Conservation (phyloP, 2,888 invertebrate species). For the Cheilosia urbana region DNA sequence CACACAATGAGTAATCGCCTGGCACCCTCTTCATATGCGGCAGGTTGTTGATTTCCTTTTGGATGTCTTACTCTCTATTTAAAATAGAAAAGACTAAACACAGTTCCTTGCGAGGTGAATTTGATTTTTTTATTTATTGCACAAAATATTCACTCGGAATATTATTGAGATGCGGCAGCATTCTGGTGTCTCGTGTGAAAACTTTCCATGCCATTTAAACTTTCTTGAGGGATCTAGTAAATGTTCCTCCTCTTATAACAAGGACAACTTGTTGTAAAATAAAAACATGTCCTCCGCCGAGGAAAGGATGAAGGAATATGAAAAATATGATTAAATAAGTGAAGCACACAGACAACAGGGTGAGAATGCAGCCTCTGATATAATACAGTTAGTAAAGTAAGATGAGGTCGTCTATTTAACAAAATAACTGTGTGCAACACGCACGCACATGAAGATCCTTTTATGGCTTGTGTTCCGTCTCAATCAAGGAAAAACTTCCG, state of each 20-base stretch:
- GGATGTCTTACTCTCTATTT: neutral
- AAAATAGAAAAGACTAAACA: constrained; percentile 22
- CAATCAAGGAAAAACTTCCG: constrained; percentile 69
- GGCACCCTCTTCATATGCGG: neutral
- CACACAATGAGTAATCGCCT: constrained; percentile 12
- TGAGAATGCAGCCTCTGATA: neutral
- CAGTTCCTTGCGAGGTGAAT: constrained; percentile 37
- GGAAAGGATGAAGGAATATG: constrained; percentile 18
- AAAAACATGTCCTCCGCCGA: neutral
- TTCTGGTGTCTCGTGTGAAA: neutral
- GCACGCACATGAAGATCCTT: constrained; percentile 48
- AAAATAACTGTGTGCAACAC: constrained; percentile 48
- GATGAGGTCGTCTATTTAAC: constrained; percentile 32
- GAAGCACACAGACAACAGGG: neutral
- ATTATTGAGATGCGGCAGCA: constrained; percentile 42
- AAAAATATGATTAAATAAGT: constrained; percentile 59
- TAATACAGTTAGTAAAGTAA: constrained; percentile 4
- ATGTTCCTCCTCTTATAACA: constrained; percentile 1
- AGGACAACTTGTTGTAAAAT: constrained; percentile 22
- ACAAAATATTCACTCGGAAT: constrained; percentile 27
- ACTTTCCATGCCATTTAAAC: constrained; percentile 29
- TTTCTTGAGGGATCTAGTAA: neutral
- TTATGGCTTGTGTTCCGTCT: constrained; percentile 50
- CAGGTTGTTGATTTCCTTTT: neutral
- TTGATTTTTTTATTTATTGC: constrained; percentile 43